Base-by-base conservation (phyloP, 1,140 invertebrate species). In the Drosophila sturtevanti region DNA sequence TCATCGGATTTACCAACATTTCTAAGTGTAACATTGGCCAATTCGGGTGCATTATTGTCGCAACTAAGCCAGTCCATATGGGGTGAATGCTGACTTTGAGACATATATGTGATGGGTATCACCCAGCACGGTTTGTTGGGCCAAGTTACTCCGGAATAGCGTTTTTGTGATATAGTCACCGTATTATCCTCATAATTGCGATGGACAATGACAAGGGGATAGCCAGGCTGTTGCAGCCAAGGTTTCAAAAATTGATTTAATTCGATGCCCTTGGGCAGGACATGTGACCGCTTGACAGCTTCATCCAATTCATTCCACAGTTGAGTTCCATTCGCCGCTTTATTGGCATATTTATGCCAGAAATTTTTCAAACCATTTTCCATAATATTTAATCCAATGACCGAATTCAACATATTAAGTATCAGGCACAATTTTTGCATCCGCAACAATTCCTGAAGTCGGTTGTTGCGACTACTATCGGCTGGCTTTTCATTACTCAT, bases 381-480 rank as follows among this genome's bases (percentile, higher is more conserved):
- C 84, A 95, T 97, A 0, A 94, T 94, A 1, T 95, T 92, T 48
- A 96, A 94, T 0, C 96, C 95, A 0, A 98, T 92, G 92, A 97
- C 97, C 81, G 95, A 93, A 66, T 94, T 94, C 95, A 98, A 96
- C 97, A 98, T 98, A 9, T 97, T 93, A 48, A 98, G 95, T 9
- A 98, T 93, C n/a, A 93, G 93, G n/a, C 94, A 93, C 66, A 96
- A 97, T 93, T 98, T 98, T 62, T 93, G 97, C 2, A 93, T 92
- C 86, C 98, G 97, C 92, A 98, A 98, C 37, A 97, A 96, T 92
- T 97, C 95, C 12, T 94, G 94, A 97, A 95, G 79, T 94, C 94
- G 0, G 96, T 95, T 73, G 94, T 77, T 34, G 92, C 92, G 10
- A 94, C 93, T 2, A 92, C 91, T 2, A 93, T 93, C 0, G 1